Evolutionary conservation across 2,113 vertebrate genomes (phyloP), one percentile per base, ranked within the genome.

Genomic region (Tragelaphus scriptus): DNA sequence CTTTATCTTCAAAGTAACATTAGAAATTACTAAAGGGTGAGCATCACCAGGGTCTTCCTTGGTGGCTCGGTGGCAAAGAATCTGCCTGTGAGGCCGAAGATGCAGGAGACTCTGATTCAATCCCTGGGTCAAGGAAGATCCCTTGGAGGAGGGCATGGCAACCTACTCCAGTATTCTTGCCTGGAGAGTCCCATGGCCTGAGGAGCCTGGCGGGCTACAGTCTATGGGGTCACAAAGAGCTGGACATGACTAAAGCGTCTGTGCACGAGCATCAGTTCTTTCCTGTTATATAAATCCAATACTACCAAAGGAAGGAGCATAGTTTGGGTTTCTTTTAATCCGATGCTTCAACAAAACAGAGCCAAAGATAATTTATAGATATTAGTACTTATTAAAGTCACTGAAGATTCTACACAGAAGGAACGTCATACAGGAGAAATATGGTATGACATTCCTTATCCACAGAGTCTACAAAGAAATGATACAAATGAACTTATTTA

Each of bases 251-350:
- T 40, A 75, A 40, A 75, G 68, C 1, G 0, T 3, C 36, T 5
- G 5, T 75, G n/a, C 19, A 75, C 3, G 44, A 84, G 6, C n/a
- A 47, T 86, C 28, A 36, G 14, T 55, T 95, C 32, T 49, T 80
- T n/a, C 9, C 47, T 30, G 36, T 26, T 80, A 14, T 91, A 59
- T 3, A 71, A 59, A 87, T 84, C 25, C 53, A 82, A 3, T 47
- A 40, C 19, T 75, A n/a, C 13, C 65, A 68, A 85, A 49, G 30
- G n/a, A 93, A 21, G 47, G 84, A 30, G 10, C 3, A 49, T 30
- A 32, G 23, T 85, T 51, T 87, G 44, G 25, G n/a, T 59, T 95
- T 91, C 49, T 89, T 91, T 95, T 82, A 84, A 87, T 85, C 61
- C 68, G 82, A 93, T 86, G 11, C 5, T 21, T 86, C 68, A 91